Base-by-base conservation (phyloP, 1,140 invertebrate genomes). In the Brachionus koreanus region DNA sequence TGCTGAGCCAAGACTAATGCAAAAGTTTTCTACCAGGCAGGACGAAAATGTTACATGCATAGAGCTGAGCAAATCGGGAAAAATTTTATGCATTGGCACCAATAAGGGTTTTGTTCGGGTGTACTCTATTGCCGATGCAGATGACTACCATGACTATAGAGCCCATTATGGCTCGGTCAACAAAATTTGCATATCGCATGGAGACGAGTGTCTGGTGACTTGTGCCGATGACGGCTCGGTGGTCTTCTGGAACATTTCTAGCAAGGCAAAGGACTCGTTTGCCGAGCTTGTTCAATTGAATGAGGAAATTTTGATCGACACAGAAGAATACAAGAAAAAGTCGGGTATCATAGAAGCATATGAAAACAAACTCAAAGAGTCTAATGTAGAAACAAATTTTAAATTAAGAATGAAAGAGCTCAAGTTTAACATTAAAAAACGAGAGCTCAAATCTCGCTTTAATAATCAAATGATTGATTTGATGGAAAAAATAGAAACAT, bases 241-340 rank as follows among this genome's bases (percentile, higher is more conserved):
- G n/a, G 93, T 93, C 75, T 90, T 96, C 82, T 97, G 95, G 95
- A 92, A 92, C 85, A 86, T 96, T 39, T 89, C 91, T 0, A 92
- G 93, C 84, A 90, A 91, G 13, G 93, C 95, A 84, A 92, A 92
- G 1, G 91, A 92, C 86, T 89, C 91, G 0, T 88, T 92, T 3
- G 91, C 91, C 69, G 86, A 92, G 61, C 92, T 93, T 85, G 91
- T 92, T 86, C 93, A 94, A 84, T 90, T 93, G 65, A 88, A 92
- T 0, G 92, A 92, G 76, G 94, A 95, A 85, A 89, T 90, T 82
- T 87, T 90, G 16, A 90, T 91, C 52, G 88, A 87, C 6, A 89
- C 90, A 85, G 88, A 87, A 84, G 90, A 91, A 83, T 84, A 88
- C 3, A 88, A 89, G 83, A 87, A 89, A 83, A 89, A 74, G n/a